These are phyloP conservation scores for Zaprionus tsacasi DNA, from an alignment of 1,140 invertebrate genomes.

Conservation along the genomic window DNA sequence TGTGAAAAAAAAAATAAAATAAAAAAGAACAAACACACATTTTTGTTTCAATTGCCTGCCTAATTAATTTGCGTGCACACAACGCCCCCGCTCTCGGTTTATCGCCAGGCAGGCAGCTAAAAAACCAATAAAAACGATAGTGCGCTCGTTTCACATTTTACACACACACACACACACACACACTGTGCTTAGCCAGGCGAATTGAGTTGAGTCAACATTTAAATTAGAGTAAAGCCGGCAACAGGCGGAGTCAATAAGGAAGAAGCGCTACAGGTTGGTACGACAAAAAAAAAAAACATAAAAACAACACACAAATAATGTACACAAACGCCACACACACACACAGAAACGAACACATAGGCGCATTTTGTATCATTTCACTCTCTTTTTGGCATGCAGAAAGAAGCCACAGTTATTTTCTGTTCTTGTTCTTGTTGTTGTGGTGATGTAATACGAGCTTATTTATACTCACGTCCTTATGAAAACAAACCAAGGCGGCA, in stretches of 20 bases:
- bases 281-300: neutral
- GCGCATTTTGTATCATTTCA: constrained; percentile 8
- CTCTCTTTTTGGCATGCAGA: constrained; percentile 36
- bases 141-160: constrained; percentile 11
- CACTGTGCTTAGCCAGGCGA: neutral
- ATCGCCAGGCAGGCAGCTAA: neutral
- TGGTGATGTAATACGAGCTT: constrained; percentile 67
- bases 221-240: constrained; percentile 24
- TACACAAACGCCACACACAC: constrained; percentile 14
- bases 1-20: constrained; percentile 9
- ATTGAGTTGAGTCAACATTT: constrained; percentile 13
- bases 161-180: neutral
- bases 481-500: constrained; percentile 29
- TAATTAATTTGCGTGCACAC: constrained; percentile 22
- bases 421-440: constrained; percentile 32
- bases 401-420: neutral
- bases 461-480: constrained; percentile 51
- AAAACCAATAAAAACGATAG: neutral
- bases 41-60: constrained; percentile 11
- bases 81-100: neutral
- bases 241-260: constrained; percentile 23
- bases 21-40: neutral
- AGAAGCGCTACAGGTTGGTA: constrained; percentile 69
- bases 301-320: constrained; percentile 3
- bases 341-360: neutral